Percentiles rank a stretch among this genome's conserved stretches.
Conservation (phyloP, 1,140 invertebrate genomes). For the Magallana gigas region DNA sequence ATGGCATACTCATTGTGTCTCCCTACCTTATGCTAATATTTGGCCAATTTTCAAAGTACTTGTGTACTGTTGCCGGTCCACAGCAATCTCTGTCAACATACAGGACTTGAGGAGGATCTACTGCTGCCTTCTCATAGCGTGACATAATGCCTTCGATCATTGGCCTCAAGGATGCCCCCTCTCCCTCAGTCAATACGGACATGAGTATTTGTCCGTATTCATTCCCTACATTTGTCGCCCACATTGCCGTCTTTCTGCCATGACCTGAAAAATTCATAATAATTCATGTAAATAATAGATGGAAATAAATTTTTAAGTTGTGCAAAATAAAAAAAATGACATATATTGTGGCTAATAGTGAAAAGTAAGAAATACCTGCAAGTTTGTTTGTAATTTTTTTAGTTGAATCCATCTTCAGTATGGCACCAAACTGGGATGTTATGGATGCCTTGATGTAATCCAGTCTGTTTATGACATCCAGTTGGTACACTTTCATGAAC, state of each 20-base stretch:
- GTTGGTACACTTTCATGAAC: constrained; percentile 60
- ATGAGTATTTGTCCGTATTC: constrained; percentile 64
- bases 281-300: background rate
- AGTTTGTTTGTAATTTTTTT: constrained; percentile 33
- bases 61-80: too few species aligned
- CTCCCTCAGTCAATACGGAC: constrained; percentile 58
- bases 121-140: constrained; percentile 16
- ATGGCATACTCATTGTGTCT: too few species aligned
- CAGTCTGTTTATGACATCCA: constrained; percentile 59
- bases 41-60: too few species aligned
- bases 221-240: constrained; percentile 64
- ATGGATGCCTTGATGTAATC: constrained; percentile 60
- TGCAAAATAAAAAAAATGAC: background rate
- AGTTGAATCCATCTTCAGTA: constrained; percentile 66
- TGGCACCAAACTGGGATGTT: constrained; percentile 62
- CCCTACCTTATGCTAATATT: too few species aligned
- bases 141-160: constrained; percentile 47
- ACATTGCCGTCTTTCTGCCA: constrained; percentile 50
- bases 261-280: constrained; percentile 48
- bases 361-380: constrained; percentile 43
- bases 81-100: too few species aligned
- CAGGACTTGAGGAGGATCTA: background rate
- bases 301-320: background rate
- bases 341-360: background rate
- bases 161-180: constrained; percentile 43